Evolutionary conservation across 2,113 vertebrate genomes (phyloP).

Genomic region (Chionomys nivalis): DNA sequence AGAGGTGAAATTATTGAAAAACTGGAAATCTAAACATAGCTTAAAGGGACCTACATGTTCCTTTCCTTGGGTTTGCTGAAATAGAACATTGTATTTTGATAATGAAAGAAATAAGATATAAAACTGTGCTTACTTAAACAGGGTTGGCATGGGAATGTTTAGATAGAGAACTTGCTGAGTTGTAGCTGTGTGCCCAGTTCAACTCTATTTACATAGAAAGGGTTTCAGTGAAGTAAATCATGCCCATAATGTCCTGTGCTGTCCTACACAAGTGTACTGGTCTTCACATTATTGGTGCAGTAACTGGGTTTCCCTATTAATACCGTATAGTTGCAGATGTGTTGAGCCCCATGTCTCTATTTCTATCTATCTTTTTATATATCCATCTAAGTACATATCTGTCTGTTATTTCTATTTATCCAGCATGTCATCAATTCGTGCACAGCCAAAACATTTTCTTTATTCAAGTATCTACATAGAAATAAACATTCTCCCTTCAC

Average conservation of each 20-base stretch:
- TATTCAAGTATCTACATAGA: neutral
- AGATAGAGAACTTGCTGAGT: neutral
- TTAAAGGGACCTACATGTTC: neutral
- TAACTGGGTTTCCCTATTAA: neutral
- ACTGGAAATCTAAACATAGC: constrained; percentile 3
- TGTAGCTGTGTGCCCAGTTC: neutral
- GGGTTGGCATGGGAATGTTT: neutral
- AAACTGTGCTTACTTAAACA: neutral
- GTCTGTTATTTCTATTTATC: neutral
- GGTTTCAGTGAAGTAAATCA: neutral
- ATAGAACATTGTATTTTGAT: constrained; percentile 10
- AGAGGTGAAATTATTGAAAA: neutral
- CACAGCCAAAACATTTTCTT: neutral
- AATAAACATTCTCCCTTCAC: neutral
- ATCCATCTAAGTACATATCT: neutral
- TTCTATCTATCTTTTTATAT: neutral
- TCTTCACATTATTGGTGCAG: neutral
- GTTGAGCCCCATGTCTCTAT: neutral
- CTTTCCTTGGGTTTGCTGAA: neutral
- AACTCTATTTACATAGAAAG: neutral
- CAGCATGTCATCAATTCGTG: neutral
- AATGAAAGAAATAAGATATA: neutral
- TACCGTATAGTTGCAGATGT: neutral
- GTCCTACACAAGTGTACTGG: neutral
- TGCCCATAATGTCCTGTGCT: neutral